Percentiles rank a stretch among this genome's conserved stretches.
Conservation (phyloP, 2,113 vertebrate genomes). For the Clarias batrachus region DNA sequence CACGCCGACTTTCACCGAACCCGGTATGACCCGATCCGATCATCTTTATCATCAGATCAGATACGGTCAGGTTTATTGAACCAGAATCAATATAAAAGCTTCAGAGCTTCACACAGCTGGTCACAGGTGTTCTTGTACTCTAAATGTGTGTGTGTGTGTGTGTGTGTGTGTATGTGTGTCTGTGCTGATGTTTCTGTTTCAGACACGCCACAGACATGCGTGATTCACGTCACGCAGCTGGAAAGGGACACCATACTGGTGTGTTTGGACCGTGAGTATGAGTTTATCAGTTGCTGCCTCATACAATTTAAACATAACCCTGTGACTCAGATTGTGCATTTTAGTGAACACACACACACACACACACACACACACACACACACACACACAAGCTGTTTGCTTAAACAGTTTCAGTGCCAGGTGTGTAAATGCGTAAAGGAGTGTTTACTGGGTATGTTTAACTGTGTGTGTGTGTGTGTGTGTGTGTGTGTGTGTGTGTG, state of each 20-base stretch:
- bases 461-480: background rate
- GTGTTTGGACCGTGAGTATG: conserved; percentile 91
- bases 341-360: background rate
- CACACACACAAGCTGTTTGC: background rate
- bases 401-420: background rate
- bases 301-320: background rate
- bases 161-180: background rate
- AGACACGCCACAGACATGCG: conserved; percentile 92
- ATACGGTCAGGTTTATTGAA: too few species aligned
- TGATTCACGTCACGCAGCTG: conserved; percentile 94
- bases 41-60: too few species aligned
- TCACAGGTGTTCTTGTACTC: too few species aligned
- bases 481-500: conserved; percentile 9
- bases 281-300: background rate
- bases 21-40: conserved; percentile 69
- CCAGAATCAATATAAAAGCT: too few species aligned
- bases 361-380: background rate
- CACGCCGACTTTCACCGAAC: conserved; percentile 93
- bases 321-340: background rate
- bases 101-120: too few species aligned
- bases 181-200: conserved; percentile 49
- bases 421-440: background rate
- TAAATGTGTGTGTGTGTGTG: too few species aligned
- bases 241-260: conserved; percentile 97
- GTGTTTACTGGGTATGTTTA: background rate